Evolutionary conservation across 2,113 vertebrate species (phyloP), one percentile per base, ranked within the genome.

Genomic region (Phylloscopus trochilus): DNA sequence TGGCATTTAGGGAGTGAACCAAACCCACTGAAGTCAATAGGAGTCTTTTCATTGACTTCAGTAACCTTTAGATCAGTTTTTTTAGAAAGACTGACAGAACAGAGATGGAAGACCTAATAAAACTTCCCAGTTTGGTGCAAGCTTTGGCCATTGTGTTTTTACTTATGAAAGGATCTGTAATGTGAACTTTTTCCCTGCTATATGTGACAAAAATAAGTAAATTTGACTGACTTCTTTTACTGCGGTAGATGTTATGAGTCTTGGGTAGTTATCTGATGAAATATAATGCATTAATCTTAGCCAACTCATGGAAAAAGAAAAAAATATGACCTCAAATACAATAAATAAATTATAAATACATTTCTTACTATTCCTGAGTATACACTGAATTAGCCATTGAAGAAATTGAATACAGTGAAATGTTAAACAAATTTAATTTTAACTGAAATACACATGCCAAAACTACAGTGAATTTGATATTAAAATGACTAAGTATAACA

Each of bases 21-120:
- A 94, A 90, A 70, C 53, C 83, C 49, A 35, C 52, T 76, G 83
- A 84, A 96, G 90, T 93, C 92, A 90, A 94, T 12, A 89, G 49
- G 66, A 96, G 68, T 46, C 52, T 94, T 84, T 96, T 86, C 92
- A 96, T 93, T 94, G 90, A 96, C 95, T 97, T 75, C 76, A 81
- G 49, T 90, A 87, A 95, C 94, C 93, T 96, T 95, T 93, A 83
- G 60, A 94, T 86, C 73, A 68, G 85, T 59, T 88, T 93, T 85
- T 92, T 94, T 39, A 87, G 20, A 67, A 78, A 87, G 69, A 68
- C 31, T 81, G 88, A 86, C 64, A 63, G 79, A 83, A 56, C 11
- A 56, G 68, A 64, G 56, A 62, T 37, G 53, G 83, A 86, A 94
- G 80, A 87, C 51, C 68, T 73, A 83, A 56, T 60, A 75, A 83